Base-by-base conservation (phyloP, 2,113 vertebrate species). In the Oreocharis arfaki region DNA sequence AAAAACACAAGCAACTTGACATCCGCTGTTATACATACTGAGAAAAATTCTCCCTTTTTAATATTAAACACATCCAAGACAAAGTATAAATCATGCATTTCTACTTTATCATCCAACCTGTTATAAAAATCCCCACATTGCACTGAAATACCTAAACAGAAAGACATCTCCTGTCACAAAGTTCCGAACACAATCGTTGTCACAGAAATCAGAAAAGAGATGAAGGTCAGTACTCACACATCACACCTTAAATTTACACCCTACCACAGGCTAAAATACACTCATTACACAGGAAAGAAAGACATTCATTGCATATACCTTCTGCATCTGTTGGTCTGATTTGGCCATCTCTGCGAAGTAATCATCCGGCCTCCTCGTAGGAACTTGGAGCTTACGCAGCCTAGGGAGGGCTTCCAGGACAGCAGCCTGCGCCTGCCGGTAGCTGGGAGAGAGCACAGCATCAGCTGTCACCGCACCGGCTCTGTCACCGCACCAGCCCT, bases 291-390 rank as follows among this genome's bases (percentile, higher is more conserved):
- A n/a, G 35, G 23, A n/a, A 77, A 80, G 44, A 4, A 69, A 75
- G 10, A 17, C 27, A 12, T 22, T 46, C 23, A 30, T 11, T 16
- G 33, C 77, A 93, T 65, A 5, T 96, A 99, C 99, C 99, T 99
- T 99, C 92, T 99, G 99, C 99, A 99, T 99, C 56, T 99, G 99
- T 70, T 99, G 99, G 96, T 99, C 99, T 19, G 99, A 98, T 87
- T 99, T 99, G 81, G 99, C 99, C 99, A 99, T 99, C 97, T 99
- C 99, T 85, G 99, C 99, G 93, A 99, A 99, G 97, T 99, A 99
- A 96, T 99, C 99, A 1, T 98, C 98, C 0, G 99, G 99, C 71
- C 99, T 97, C 95, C 98, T 99, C 6, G 99, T 99, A 27, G 97
- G 84, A 44, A 99, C 96, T 11, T 98, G 97, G 20, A 99, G 97